Evolutionary conservation across 2,797 vertebrate genomes (phyloP), one percentile per base, ranked within the genome.

Genomic region (Diglossa cyanea): DNA sequence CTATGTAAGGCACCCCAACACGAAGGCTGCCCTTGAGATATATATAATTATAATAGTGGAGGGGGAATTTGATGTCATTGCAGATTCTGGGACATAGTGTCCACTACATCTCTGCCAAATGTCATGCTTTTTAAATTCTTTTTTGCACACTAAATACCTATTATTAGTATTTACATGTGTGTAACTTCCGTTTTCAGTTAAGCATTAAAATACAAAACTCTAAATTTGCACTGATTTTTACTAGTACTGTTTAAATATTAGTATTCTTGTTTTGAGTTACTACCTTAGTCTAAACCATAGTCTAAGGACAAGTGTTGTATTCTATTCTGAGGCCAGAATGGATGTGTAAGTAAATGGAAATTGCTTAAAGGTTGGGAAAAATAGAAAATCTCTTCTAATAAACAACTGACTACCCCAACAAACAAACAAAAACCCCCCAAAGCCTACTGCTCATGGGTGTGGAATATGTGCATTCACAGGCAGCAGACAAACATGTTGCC

Each of bases 391-490:
- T 72, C 18, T 57, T 35, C 55, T 51, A 13, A 39, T 39, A 39
- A 81, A 18, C n/a, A n/a, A 35, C 9, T 81, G 35, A 25, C 9
- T 7, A 31, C 16, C 12, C 8, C 18, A 50, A 23, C 14, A 61
- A 67, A 42, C 6, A 37, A 44, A 53, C 6, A 60, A 65, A 40
- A 6, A 0, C 2, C 2, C 4, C 6, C 7, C 20, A 51, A 37
- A 16, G 14, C 12, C 21, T 15, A 1, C 31, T 61, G 31, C 37
- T 70, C 2, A 3, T 66, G 68, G 1, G 5, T 76, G 47, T 66
- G 44, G 39, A 73, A n/a, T 54, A n/a, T 23, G 6, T 13, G 19
- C 13, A 16, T 67, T 79, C 24, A 44, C 19, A 74, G 51, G 17
- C 42, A 65, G 54, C 55, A 65, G 63, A 24, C 20, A 66, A 58